Percentiles rank a stretch among this genome's conserved stretches.
Conservation (phyloP, 1,140 invertebrate species). For the Xylocopa sonorina region DNA sequence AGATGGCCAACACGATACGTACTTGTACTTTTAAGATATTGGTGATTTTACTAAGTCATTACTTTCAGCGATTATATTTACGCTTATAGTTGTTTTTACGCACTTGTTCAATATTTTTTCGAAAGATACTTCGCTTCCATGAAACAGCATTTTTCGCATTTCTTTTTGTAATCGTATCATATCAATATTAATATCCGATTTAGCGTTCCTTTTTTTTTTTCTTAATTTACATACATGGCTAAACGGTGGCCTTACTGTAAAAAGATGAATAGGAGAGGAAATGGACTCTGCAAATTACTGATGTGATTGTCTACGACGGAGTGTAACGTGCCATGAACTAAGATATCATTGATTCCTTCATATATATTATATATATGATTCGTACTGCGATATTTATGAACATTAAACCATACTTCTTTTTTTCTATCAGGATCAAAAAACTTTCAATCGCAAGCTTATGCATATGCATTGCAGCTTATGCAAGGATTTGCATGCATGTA, state of each 20-base stretch:
- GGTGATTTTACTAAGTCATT: constrained; percentile 27
- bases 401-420: constrained; percentile 24
- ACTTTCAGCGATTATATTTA: constrained; percentile 13
- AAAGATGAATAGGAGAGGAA: constrained; percentile 33
- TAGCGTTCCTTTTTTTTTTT: too few species aligned
- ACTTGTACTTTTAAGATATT: constrained; percentile 21
- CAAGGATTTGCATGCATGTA: constrained; percentile 23
- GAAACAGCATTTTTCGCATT: constrained; percentile 35
- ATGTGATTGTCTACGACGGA: constrained; percentile 12
- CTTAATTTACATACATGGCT: constrained; percentile 34
- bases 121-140: constrained; percentile 23
- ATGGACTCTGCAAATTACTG: constrained; percentile 38
- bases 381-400: constrained; percentile 4
- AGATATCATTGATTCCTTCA: background rate
- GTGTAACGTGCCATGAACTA: constrained; percentile 45
- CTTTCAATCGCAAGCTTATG: constrained; percentile 14
- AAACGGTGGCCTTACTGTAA: constrained; percentile 35
- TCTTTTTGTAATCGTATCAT: constrained; percentile 14
- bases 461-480: too few species aligned
- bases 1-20: constrained; percentile 12
- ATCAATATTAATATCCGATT: background rate
- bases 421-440: constrained; percentile 6
- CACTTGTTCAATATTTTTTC: background rate
- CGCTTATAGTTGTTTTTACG: background rate
- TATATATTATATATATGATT: constrained; percentile 21